phyloP scores from a whole-genome alignment of 2,113 vertebrate species.

The Silurus glanis region DNA sequence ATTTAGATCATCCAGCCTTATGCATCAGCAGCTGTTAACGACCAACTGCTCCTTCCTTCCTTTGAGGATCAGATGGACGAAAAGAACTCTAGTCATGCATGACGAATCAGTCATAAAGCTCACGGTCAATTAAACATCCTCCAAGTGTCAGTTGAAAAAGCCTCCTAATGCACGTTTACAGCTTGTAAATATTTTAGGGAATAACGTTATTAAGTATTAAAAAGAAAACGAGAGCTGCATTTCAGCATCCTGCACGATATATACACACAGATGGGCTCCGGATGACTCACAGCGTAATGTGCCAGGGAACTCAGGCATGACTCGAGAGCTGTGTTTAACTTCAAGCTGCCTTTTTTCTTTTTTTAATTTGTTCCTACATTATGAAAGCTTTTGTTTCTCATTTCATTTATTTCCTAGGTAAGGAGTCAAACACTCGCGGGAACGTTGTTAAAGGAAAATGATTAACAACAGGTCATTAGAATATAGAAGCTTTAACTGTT shows the following conservation, averaged over 20 bases:
- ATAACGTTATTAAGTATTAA: neutral
- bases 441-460: neutral
- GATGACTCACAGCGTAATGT: constrained; percentile 30
- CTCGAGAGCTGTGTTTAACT: neutral
- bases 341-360: neutral
- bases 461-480: neutral
- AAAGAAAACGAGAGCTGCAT: constrained; percentile 10
- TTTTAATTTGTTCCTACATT: neutral
- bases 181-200: neutral
- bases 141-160: neutral
- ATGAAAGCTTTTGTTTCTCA: neutral
- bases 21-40: constrained; percentile 36
- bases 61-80: neutral
- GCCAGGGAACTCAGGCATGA: neutral
- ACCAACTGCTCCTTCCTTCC: constrained; percentile 40
- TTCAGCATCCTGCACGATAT: neutral
- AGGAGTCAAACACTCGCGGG: neutral
- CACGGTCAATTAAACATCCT: neutral
- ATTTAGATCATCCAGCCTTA: constrained; percentile 37
- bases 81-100: constrained; percentile 20
- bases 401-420: neutral
- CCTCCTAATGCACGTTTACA: neutral
- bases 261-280: constrained; percentile 7
- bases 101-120: neutral
- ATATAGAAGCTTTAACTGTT: neutral